phyloP scores from a whole-genome alignment of 2,113 vertebrate genomes.

The Melanerpes aurifrons region DNA sequence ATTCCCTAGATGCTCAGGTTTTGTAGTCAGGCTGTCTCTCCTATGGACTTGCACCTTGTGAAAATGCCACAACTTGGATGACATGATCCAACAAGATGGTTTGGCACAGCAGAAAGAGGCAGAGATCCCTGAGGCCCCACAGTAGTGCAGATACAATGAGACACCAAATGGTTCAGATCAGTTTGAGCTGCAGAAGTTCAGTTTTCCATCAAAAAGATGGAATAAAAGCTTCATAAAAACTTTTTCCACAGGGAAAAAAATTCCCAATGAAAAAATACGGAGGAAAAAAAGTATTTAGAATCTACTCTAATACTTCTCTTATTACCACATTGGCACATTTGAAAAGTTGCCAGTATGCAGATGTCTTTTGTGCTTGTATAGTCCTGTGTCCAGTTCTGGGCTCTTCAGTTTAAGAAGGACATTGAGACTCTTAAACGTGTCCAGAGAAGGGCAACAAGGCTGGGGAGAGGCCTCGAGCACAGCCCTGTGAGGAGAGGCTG shows the following conservation, averaged over 20 bases:
- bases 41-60: not conserved
- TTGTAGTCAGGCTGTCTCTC: not conserved
- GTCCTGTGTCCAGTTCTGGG: too few relatives aligned
- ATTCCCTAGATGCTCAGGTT: not conserved
- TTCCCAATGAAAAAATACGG: not conserved
- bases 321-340: not conserved
- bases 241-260: not conserved
- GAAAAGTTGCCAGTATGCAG: not conserved
- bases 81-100: not conserved
- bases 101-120: not conserved
- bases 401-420: too few relatives aligned
- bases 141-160: not conserved
- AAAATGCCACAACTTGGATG: not conserved
- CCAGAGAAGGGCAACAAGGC: too few relatives aligned
- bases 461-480: too few relatives aligned
- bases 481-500: too few relatives aligned
- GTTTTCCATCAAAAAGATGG: not conserved
- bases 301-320: not conserved
- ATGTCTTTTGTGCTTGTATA: not conserved
- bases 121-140: not conserved
- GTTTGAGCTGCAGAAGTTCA: not conserved
- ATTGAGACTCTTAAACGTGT: too few relatives aligned
- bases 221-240: not conserved
- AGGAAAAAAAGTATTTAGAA: not conserved
- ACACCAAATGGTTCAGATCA: not conserved